These are phyloP conservation scores for Drosophila glabriapex DNA, from an alignment of 2,888 invertebrate species.

Conservation along the genomic window DNA sequence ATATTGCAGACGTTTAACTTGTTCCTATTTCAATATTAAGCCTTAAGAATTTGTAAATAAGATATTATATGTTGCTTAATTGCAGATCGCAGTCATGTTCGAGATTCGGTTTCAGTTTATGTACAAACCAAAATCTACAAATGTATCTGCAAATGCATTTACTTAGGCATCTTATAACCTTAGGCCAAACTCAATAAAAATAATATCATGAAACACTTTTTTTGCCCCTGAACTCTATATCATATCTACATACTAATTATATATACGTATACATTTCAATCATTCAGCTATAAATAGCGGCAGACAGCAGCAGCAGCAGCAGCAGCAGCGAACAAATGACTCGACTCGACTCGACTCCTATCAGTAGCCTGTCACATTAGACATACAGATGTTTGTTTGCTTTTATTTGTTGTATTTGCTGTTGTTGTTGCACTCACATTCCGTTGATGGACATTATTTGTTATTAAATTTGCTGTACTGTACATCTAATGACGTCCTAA, in stretches of 20 bases:
- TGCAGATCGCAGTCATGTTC: neutral
- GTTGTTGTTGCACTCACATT: conserved; percentile 14
- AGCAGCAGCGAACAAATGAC: conserved; percentile 3
- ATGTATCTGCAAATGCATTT: neutral
- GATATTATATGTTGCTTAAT: neutral
- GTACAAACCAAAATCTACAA: neutral
- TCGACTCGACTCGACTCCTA: conserved; percentile 25
- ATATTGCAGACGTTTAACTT: neutral
- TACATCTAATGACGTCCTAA: conserved; percentile 49
- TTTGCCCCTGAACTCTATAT: neutral
- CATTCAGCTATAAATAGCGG: conserved; percentile 39
- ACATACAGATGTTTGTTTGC: conserved; percentile 27
- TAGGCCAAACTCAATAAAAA: neutral
- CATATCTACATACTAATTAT: neutral
- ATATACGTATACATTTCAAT: conserved; percentile 7
- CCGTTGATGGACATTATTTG: conserved; percentile 59
- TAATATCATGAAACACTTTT: neutral
- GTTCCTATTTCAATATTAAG: neutral
- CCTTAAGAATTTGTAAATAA: neutral
- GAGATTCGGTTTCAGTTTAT: neutral
- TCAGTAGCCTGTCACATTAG: conserved; percentile 43
- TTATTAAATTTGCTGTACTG: conserved; percentile 58
- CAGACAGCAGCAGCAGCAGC: neutral
- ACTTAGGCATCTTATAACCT: neutral
- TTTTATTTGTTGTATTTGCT: conserved; percentile 15